Percentiles rank a stretch among this genome's conserved stretches.
These are phyloP conservation scores for Abrostola tripartita DNA, from an alignment of 2,888 invertebrate genomes.

Conservation along the genomic window DNA sequence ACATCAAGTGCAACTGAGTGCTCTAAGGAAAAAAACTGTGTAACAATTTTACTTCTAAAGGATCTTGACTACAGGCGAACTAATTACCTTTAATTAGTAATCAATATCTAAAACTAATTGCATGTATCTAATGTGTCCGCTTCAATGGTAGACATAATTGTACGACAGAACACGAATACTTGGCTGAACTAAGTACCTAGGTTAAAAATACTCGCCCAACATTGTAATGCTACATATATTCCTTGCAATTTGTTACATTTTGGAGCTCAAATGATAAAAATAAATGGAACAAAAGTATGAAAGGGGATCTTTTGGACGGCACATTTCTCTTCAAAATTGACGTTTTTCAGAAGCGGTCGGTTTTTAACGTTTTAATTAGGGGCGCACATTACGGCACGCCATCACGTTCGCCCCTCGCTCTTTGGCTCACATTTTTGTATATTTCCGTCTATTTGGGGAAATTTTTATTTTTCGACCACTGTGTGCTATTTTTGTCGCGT, in stretches of 20 bases:
- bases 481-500: conserved; percentile 86
- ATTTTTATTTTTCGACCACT: conserved; percentile 88
- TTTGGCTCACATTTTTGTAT: conserved; percentile 87
- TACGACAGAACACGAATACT: neutral
- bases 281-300: conserved; percentile 80
- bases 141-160: neutral
- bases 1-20: too few species aligned
- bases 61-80: neutral
- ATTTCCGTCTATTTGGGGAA: conserved; percentile 88
- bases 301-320: conserved; percentile 84
- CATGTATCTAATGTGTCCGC: neutral
- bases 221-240: conserved; percentile 66
- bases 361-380: conserved; percentile 89
- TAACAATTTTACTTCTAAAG: neutral
- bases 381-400: conserved; percentile 88
- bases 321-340: conserved; percentile 88
- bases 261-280: conserved; percentile 78
- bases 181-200: conserved; percentile 25
- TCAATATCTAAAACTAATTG: neutral
- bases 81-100: neutral
- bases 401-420: conserved; percentile 87
- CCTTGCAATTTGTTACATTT: conserved; percentile 74
- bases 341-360: conserved; percentile 87
- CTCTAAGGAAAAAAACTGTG: too few species aligned
- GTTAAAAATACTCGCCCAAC: conserved; percentile 46